These are phyloP conservation scores for Tapirus indicus DNA, from an alignment of 2,797 vertebrate species.

Conservation along the genomic window DNA sequence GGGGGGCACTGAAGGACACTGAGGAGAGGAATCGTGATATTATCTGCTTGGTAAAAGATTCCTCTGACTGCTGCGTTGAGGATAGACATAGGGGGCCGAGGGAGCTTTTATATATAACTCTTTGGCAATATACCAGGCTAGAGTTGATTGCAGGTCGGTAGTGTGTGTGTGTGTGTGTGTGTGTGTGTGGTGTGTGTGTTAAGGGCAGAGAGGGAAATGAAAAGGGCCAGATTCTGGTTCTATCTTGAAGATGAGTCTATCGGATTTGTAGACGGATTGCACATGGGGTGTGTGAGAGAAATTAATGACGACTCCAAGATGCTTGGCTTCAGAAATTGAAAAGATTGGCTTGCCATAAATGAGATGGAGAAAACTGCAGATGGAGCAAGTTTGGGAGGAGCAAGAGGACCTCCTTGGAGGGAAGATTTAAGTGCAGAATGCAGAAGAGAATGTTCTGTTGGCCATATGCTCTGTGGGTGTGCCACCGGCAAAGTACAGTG, in stretches of 20 bases:
- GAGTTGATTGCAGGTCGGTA: background rate
- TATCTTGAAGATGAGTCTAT: background rate
- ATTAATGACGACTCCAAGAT: background rate
- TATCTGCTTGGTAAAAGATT: background rate
- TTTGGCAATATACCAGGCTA: too few relatives aligned
- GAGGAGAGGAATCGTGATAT: background rate
- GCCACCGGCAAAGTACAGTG: background rate
- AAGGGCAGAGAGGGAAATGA: background rate
- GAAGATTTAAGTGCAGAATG: background rate
- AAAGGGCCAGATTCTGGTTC: background rate
- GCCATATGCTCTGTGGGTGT: conserved; percentile 65
- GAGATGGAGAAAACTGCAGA: background rate
- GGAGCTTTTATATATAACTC: background rate
- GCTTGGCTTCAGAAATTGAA: background rate
- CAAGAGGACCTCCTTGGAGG: background rate
- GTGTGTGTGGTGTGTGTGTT: background rate
- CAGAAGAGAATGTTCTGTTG: conserved; percentile 35
- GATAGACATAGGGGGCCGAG: background rate
- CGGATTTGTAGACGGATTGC: background rate
- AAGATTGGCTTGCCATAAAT: background rate
- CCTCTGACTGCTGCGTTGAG: background rate
- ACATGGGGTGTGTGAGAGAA: background rate
- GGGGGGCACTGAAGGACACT: background rate
- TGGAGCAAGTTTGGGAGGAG: background rate
- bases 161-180: background rate